These are phyloP conservation scores for Muscicapa adusta DNA, from an alignment of 2,113 vertebrate genomes.

Conservation along the genomic window DNA sequence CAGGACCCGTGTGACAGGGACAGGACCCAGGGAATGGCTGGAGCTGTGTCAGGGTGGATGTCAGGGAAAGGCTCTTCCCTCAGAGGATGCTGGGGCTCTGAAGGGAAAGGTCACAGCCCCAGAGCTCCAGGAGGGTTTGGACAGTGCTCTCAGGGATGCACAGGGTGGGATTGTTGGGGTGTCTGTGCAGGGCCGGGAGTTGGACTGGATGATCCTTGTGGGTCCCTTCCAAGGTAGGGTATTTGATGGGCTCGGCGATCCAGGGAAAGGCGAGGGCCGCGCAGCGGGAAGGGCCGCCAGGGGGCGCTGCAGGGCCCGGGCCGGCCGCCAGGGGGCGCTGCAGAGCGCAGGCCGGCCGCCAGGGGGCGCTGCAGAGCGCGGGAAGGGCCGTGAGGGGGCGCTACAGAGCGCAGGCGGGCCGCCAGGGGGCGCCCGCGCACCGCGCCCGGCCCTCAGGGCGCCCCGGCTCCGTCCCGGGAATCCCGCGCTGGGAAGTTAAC, in stretches of 20 bases:
- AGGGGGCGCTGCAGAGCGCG: too few relatives aligned
- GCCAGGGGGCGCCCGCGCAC: not conserved
- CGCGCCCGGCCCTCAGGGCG: not conserved
- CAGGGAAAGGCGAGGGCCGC: too few relatives aligned
- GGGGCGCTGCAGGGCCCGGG: not conserved
- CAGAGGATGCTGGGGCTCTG: not conserved
- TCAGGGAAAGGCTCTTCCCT: not conserved
- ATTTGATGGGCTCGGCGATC: not conserved
- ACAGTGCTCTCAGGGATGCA: rapidly evolving
- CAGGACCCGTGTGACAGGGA: not conserved
- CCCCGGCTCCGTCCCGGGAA: too few relatives aligned
- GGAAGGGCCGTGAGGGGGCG: not conserved
- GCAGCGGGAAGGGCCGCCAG: not conserved
- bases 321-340: constrained; percentile 14
- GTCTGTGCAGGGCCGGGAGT: too few relatives aligned
- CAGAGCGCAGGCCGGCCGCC: not conserved
- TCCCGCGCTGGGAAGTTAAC: not conserved
- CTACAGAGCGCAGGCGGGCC: not conserved
- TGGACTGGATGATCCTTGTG: not conserved
- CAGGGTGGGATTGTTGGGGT: not conserved
- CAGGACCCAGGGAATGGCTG: rapidly evolving
- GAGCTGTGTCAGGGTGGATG: not conserved
- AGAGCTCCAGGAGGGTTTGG: rapidly evolving
- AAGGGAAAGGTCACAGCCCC: rapidly evolving
- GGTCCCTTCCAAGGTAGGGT: not conserved